Conservation (phyloP, 2,888 invertebrate genomes). For the Belgica antarctica region DNA sequence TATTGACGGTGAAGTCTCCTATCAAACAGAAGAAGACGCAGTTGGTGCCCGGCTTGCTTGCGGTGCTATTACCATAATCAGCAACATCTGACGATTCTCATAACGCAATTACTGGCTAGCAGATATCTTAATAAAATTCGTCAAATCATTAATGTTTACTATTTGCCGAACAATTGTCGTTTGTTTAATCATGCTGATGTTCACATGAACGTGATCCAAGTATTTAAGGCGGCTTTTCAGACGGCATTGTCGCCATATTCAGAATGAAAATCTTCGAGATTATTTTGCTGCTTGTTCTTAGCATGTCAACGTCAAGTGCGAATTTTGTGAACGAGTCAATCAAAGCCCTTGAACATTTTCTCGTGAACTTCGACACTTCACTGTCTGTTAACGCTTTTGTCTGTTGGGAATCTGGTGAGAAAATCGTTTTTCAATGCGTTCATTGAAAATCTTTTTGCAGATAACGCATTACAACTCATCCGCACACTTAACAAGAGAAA, state of each 20-base stretch:
- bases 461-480: background rate
- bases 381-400: background rate
- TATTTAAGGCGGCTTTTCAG: background rate
- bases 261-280: background rate
- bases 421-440: background rate
- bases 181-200: background rate
- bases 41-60: constrained; percentile 53
- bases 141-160: background rate
- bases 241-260: no score
- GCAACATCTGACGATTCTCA: constrained; percentile 46
- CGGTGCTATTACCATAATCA: constrained; percentile 53
- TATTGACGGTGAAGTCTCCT: constrained; percentile 47
- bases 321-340: background rate
- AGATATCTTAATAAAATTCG: background rate
- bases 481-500: background rate
- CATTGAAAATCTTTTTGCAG: background rate
- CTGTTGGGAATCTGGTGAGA: constrained; percentile 5
- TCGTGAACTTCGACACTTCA: background rate
- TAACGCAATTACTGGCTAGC: constrained; percentile 10
- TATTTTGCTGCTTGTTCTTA: background rate
- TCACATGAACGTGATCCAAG: no score
- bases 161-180: background rate
- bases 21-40: constrained; percentile 53
- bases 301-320: background rate
- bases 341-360: background rate